These are phyloP conservation scores for Diachasma alloeum DNA, from an alignment of 1,140 invertebrate genomes.

Conservation along the genomic window DNA sequence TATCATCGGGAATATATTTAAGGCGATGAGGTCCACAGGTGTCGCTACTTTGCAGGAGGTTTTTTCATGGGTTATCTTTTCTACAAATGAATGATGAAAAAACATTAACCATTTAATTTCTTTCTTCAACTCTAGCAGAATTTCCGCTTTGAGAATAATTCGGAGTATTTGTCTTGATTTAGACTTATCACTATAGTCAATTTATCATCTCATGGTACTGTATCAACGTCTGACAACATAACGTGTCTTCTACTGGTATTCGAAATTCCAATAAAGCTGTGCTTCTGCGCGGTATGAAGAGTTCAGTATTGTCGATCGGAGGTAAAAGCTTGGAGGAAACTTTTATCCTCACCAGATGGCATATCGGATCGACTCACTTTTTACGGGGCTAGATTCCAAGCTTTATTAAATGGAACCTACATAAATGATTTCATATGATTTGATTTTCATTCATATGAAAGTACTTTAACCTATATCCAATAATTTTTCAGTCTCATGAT, in stretches of 20 bases:
- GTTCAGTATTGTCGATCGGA: neutral
- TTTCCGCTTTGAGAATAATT: neutral
- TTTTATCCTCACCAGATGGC: neutral
- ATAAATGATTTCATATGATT: too few relatives aligned
- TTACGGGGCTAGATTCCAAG: neutral
- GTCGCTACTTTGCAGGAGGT: neutral
- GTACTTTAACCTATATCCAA: too few relatives aligned
- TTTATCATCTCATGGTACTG: neutral
- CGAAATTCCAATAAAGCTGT: neutral
- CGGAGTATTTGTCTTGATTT: too few relatives aligned
- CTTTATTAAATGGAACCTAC: too few relatives aligned
- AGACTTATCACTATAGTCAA: too few relatives aligned
- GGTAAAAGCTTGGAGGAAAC: neutral
- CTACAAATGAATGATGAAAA: neutral
- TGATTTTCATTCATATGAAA: too few relatives aligned
- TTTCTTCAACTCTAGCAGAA: neutral
- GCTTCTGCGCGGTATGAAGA: neutral
- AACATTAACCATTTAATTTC: neutral
- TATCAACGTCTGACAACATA: neutral
- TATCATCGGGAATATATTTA: too few relatives aligned
- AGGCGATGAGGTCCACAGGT: neutral
- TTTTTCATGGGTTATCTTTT: neutral
- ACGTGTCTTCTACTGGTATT: neutral
- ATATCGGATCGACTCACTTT: neutral
- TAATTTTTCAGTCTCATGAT: neutral